phyloP scores from a whole-genome alignment of 2,113 vertebrate species.

The Galeopterus variegatus region DNA sequence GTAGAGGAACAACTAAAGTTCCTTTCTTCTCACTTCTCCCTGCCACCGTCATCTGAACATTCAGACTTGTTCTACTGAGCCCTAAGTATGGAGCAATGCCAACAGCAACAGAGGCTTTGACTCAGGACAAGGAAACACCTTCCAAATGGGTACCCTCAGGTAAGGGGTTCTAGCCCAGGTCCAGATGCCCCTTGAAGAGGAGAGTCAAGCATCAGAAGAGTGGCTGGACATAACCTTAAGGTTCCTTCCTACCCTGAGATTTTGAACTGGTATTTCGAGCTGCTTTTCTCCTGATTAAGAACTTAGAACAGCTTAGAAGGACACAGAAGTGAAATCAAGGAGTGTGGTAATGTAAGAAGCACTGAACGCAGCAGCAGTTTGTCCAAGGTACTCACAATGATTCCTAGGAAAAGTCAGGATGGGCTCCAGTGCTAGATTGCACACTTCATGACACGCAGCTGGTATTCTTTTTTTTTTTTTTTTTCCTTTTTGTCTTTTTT shows the following conservation, averaged over 20 bases:
- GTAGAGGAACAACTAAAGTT: not conserved
- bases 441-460: not conserved
- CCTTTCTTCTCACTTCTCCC: not conserved
- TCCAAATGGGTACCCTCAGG: not conserved
- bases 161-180: not conserved
- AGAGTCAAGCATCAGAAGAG: not conserved
- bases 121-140: not conserved
- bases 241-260: not conserved
- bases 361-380: not conserved
- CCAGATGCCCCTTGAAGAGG: not conserved
- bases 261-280: not conserved
- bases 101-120: not conserved
- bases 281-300: not conserved
- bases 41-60: not conserved
- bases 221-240: not conserved
- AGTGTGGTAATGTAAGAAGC: fast-evolving
- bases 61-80: not conserved
- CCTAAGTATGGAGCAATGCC: not conserved
- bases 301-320: not conserved
- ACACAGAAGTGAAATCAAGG: not conserved
- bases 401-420: not conserved
- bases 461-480: no score
- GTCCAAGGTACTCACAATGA: fast-evolving
- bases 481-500: no score
- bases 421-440: not conserved